Conservation (phyloP, 1,140 invertebrate species). For the Choristoneura fumiferana region DNA sequence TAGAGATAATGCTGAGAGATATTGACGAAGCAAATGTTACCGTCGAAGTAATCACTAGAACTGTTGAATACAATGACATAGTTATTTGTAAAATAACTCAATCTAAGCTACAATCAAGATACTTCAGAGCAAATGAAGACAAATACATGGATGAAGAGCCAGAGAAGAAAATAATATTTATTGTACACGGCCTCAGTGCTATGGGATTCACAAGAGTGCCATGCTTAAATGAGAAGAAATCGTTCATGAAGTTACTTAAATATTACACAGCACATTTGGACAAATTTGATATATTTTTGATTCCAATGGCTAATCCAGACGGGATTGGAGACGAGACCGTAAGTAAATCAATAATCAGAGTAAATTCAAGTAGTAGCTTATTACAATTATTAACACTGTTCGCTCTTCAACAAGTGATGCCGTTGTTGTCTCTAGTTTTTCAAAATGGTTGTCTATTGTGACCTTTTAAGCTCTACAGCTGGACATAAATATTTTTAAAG, state of each 20-base stretch:
- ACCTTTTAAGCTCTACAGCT: too few relatives aligned
- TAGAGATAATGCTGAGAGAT: constrained; percentile 25
- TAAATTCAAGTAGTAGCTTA: too few relatives aligned
- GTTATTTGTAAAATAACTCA: constrained; percentile 49
- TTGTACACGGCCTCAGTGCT: constrained; percentile 55
- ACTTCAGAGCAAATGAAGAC: constrained; percentile 37
- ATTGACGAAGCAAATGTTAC: constrained; percentile 44
- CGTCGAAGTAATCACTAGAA: constrained; percentile 45
- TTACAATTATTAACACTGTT: too few relatives aligned
- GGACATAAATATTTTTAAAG: constrained; percentile 28
- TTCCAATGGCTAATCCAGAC: constrained; percentile 64
- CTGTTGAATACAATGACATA: constrained; percentile 58
- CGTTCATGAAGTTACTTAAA: constrained; percentile 33
- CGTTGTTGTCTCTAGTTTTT: too few relatives aligned
- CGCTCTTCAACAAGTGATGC: too few relatives aligned
- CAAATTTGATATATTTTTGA: constrained; percentile 62
- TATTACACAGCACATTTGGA: constrained; percentile 54
- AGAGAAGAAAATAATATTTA: constrained; percentile 64
- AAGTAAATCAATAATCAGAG: constrained; percentile 13
- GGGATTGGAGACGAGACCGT: constrained; percentile 28
- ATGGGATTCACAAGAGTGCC: constrained; percentile 35
- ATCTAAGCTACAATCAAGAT: constrained; percentile 7
- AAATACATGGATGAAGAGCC: constrained; percentile 45
- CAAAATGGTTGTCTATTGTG: too few relatives aligned
- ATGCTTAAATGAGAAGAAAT: constrained; percentile 21